Evolutionary conservation across 2,113 vertebrate genomes (phyloP).

Genomic region (Ondatra zibethicus): DNA sequence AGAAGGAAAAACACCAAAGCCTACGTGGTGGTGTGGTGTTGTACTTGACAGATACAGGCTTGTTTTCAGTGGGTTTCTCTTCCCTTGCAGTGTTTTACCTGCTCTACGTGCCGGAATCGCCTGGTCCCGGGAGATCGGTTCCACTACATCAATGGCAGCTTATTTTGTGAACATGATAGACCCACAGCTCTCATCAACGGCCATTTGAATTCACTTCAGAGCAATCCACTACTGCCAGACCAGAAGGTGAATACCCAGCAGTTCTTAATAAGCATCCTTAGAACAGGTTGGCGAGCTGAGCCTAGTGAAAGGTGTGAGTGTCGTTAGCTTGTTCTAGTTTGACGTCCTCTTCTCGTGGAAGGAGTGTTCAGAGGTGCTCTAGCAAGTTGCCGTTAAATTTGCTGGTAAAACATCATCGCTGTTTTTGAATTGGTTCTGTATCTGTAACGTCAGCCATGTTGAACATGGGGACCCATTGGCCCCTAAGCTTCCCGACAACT

Average conservation of each 20-base stretch:
- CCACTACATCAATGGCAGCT: constrained; percentile 99
- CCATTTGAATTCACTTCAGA: constrained; percentile 99
- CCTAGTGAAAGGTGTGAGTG: constrained; percentile 66
- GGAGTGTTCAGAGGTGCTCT: constrained; percentile 9
- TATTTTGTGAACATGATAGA: constrained; percentile 99
- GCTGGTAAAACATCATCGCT: not conserved
- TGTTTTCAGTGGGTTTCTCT: constrained; percentile 82
- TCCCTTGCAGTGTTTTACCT: constrained; percentile 96
- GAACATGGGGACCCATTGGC: constrained; percentile 32
- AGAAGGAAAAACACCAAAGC: constrained; percentile 55
- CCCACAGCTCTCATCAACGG: constrained; percentile 99
- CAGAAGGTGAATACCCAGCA: constrained; percentile 95
- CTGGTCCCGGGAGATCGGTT: constrained; percentile 99
- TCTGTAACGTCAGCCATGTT: constrained; percentile 20
- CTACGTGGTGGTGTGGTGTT: constrained; percentile 65
- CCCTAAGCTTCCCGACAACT: not conserved
- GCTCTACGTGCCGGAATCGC: constrained; percentile 99
- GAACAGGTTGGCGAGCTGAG: constrained; percentile 79
- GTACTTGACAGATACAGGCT: constrained; percentile 66
- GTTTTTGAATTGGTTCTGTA: constrained; percentile 46
- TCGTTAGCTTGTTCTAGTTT: constrained; percentile 13
- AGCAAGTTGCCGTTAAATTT: constrained; percentile 23
- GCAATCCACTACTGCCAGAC: constrained; percentile 99
- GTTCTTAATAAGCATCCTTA: constrained; percentile 88
- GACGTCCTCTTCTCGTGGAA: not conserved